phyloP scores from a whole-genome alignment of 2,888 invertebrate species.

The Eupsilia transversa region DNA sequence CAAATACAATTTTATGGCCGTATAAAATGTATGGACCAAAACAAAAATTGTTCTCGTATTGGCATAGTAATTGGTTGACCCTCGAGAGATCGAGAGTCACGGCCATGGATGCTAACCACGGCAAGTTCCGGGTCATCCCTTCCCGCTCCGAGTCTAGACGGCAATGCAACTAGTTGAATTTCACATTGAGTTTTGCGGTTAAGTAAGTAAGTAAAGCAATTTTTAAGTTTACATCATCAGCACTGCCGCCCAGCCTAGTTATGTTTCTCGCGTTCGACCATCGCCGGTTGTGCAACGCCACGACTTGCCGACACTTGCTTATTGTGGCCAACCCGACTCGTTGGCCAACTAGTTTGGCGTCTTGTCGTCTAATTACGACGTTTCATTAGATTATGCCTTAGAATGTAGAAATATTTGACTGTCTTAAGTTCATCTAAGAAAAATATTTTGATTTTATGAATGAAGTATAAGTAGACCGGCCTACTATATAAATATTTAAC shows the following conservation, averaged over 20 bases:
- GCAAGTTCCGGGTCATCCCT: conserved; percentile 86
- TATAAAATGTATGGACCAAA: conserved; percentile 27
- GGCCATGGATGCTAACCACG: conserved; percentile 75
- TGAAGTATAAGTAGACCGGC: neutral
- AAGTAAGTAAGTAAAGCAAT: conserved; percentile 90
- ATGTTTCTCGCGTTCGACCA: conserved; percentile 90
- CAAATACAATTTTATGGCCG: conserved; percentile 26
- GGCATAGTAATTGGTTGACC: conserved; percentile 56
- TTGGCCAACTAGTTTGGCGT: conserved; percentile 88
- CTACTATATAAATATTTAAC: neutral
- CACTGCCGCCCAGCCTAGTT: conserved; percentile 88
- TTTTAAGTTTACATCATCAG: conserved; percentile 90
- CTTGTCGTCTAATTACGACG: conserved; percentile 87
- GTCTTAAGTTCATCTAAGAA: conserved; percentile 39
- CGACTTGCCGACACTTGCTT: conserved; percentile 88
- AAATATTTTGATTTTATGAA: conserved; percentile 3
- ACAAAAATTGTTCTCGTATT: conserved; percentile 44
- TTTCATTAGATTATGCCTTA: conserved; percentile 82
- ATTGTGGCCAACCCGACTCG: conserved; percentile 86
- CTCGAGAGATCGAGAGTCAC: conserved; percentile 73
- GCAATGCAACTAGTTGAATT: conserved; percentile 84
- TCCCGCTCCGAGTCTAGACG: conserved; percentile 76
- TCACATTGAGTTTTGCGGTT: conserved; percentile 86
- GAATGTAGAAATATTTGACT: conserved; percentile 73
- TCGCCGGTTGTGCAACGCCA: conserved; percentile 87